Percentiles rank a stretch among this genome's conserved stretches.
Evolutionary conservation across 2,888 invertebrate species (phyloP).

Genomic region (Hyles lineata): DNA sequence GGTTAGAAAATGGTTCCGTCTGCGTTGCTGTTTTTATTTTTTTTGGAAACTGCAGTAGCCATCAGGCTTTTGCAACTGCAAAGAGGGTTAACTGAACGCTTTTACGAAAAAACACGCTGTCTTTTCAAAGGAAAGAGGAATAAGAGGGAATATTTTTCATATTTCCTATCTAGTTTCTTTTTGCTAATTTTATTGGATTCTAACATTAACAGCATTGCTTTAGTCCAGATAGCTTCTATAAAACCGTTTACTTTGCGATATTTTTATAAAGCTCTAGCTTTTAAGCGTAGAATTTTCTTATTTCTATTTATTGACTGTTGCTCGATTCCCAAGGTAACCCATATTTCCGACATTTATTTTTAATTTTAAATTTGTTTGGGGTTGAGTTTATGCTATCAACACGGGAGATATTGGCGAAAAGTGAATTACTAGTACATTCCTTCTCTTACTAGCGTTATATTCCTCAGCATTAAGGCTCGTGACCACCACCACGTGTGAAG

Average conservation of each 20-base stretch:
- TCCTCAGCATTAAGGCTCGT: too few species aligned
- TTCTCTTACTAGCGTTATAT: too few species aligned
- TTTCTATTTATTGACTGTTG: not conserved
- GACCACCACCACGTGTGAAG: too few species aligned
- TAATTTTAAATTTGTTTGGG: not conserved
- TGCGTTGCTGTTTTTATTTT: not conserved
- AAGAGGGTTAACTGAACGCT: not conserved
- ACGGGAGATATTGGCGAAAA: too few species aligned
- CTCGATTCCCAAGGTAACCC: not conserved
- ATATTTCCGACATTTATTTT: not conserved
- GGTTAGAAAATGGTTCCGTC: not conserved
- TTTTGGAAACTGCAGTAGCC: not conserved
- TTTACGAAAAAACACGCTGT: not conserved
- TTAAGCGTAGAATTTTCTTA: not conserved
- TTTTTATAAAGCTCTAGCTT: too few species aligned
- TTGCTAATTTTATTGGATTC: not conserved
- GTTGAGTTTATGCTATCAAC: not conserved
- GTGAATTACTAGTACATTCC: too few species aligned
- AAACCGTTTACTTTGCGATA: too few species aligned
- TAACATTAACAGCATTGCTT: not conserved
- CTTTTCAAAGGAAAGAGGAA: not conserved
- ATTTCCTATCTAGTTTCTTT: not conserved
- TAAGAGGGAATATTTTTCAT: not conserved
- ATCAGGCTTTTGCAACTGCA: conserved; percentile 9
- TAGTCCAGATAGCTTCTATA: too few species aligned